phyloP scores from a whole-genome alignment of 1,140 invertebrate species.

The Hetaerina americana region DNA sequence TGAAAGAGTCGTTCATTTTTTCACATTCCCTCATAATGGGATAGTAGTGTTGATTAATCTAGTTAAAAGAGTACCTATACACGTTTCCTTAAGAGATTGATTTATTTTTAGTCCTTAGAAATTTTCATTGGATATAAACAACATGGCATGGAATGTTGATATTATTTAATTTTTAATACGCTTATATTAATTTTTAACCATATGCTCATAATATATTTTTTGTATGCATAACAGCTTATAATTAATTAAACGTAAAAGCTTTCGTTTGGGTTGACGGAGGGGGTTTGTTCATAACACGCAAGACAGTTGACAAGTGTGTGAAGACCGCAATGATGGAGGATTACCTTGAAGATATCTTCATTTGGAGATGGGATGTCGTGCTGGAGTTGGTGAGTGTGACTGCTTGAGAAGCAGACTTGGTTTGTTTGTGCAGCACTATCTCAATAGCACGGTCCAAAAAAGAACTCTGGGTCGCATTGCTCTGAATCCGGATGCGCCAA shows the following conservation, averaged over 20 bases:
- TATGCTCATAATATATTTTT: background rate
- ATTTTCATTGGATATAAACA: background rate
- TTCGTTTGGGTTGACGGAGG: background rate
- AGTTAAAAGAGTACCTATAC: background rate
- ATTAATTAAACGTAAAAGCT: background rate
- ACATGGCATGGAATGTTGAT: background rate
- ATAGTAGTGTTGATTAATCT: background rate
- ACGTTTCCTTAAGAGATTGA: background rate
- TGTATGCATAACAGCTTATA: background rate
- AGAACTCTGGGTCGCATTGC: background rate
- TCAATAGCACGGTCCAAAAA: background rate
- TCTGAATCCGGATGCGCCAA: background rate
- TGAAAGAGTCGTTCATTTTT: background rate
- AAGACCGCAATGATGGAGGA: background rate
- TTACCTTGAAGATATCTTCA: background rate
- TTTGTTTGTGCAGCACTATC: background rate
- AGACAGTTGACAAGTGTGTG: background rate
- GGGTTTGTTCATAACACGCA: background rate
- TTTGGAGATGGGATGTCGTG: background rate
- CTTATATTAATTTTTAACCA: background rate
- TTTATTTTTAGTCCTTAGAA: background rate
- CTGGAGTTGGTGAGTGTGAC: background rate
- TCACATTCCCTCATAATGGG: background rate
- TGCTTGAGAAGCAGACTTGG: background rate
- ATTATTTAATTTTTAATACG: constrained; percentile 1